Conservation (phyloP, 23 tunicate genomes). For the Aplidium turbinatum region DNA sequence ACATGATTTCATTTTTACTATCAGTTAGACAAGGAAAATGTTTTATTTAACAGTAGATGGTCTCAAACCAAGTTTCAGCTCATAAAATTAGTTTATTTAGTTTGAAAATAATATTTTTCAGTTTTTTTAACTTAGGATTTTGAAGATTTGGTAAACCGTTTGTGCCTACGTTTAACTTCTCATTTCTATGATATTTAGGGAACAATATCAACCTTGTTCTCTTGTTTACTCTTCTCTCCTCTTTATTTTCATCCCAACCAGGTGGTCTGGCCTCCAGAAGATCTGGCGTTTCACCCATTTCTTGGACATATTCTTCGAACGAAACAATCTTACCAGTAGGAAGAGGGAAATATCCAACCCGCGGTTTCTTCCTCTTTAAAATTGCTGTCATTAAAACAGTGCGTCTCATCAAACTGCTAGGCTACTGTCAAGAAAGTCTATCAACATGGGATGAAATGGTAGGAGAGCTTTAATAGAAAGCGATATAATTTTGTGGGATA, state of each 20-base stretch:
- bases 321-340: slow-evolving; percentile 49
- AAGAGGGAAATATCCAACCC: slow-evolving; percentile 45
- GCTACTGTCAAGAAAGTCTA: not conserved
- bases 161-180: too few species aligned
- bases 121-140: too few species aligned
- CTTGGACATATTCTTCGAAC: slow-evolving; percentile 40
- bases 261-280: slow-evolving; percentile 48
- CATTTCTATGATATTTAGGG: too few species aligned
- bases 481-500: not conserved
- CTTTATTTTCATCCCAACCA: slow-evolving; percentile 58
- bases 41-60: too few species aligned
- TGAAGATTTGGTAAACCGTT: too few species aligned
- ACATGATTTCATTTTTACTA: too few species aligned
- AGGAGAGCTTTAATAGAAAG: not conserved
- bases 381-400: slow-evolving; percentile 29
- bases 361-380: slow-evolving; percentile 37
- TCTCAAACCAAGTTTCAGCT: too few species aligned
- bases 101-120: too few species aligned
- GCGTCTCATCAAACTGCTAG: not conserved
- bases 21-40: too few species aligned
- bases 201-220: slow-evolving; percentile 58
- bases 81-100: too few species aligned
- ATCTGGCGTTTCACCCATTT: slow-evolving; percentile 62
- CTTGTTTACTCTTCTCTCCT: slow-evolving; percentile 45
- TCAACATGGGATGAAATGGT: not conserved